Evolutionary conservation across 2,888 invertebrate species (phyloP).

Genomic region (Temnothorax rugatulus): DNA sequence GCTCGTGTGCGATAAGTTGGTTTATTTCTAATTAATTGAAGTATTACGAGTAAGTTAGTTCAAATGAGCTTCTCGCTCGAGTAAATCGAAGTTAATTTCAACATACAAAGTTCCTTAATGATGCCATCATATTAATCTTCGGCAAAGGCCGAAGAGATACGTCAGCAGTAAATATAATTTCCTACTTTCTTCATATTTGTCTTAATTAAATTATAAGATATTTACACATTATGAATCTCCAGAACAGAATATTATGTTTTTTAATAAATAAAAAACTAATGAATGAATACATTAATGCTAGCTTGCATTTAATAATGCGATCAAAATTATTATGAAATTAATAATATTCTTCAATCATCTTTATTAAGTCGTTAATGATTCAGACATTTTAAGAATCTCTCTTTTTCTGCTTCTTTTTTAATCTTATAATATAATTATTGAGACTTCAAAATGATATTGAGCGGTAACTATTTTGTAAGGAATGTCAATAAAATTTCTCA

Average conservation of each 20-base stretch:
- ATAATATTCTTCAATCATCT: not conserved
- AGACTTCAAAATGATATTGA: not conserved
- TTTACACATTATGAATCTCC: not conserved
- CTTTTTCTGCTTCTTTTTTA: too few species aligned
- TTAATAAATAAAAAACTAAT: not conserved
- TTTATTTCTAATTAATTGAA: conserved; percentile 32
- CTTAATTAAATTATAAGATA: conserved; percentile 7
- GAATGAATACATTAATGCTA: not conserved
- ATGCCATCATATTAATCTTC: conserved; percentile 33
- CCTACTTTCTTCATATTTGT: not conserved
- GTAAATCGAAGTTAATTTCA: conserved; percentile 24
- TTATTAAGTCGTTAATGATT: not conserved
- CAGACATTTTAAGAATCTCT: not conserved
- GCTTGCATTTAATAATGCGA: not conserved
- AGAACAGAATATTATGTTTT: not conserved
- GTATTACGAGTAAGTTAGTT: conserved; percentile 14
- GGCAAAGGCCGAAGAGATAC: not conserved
- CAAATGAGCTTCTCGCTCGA: conserved; percentile 14
- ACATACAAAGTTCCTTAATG: conserved; percentile 6
- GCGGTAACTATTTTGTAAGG: not conserved
- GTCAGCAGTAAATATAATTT: conserved; percentile 9
- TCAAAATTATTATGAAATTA: not conserved
- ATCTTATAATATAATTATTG: conserved; percentile 13
- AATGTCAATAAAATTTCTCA: not conserved
- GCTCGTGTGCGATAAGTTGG: not conserved